phyloP scores from a whole-genome alignment of 2,797 vertebrate genomes.

The Hydrophis major region DNA sequence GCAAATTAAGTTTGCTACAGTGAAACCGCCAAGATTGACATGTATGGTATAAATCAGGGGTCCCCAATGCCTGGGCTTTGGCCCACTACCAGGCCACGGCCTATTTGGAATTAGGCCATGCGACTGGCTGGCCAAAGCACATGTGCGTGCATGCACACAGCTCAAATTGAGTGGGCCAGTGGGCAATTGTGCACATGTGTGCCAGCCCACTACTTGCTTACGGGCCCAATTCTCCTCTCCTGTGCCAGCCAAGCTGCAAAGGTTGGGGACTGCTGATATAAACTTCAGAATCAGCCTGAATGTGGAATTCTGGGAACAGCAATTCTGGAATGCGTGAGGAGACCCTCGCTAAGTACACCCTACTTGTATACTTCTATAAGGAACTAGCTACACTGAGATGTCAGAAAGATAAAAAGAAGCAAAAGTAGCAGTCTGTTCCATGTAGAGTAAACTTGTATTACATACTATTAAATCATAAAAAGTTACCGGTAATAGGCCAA shows the following conservation, averaged over 20 bases:
- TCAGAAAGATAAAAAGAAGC: not conserved
- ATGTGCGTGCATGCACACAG: no score
- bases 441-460: not conserved
- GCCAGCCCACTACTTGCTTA: rapidly evolving
- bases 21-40: not conserved
- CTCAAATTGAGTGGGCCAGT: no score
- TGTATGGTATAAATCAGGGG: not conserved
- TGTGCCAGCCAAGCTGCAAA: not conserved
- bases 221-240: not conserved
- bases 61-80: no score
- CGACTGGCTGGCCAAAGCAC: no score
- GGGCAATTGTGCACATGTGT: no score
- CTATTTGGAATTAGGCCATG: no score
- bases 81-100: no score
- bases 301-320: not conserved
- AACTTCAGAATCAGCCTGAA: not conserved
- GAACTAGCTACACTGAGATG: rapidly evolving
- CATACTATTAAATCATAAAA: not conserved
- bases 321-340: not conserved
- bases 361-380: not conserved
- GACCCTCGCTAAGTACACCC: not conserved
- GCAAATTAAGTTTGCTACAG: not conserved
- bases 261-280: not conserved
- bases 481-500: not conserved
- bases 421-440: not conserved